phyloP scores from a whole-genome alignment of 2,797 vertebrate genomes.

The Momotus momota region DNA sequence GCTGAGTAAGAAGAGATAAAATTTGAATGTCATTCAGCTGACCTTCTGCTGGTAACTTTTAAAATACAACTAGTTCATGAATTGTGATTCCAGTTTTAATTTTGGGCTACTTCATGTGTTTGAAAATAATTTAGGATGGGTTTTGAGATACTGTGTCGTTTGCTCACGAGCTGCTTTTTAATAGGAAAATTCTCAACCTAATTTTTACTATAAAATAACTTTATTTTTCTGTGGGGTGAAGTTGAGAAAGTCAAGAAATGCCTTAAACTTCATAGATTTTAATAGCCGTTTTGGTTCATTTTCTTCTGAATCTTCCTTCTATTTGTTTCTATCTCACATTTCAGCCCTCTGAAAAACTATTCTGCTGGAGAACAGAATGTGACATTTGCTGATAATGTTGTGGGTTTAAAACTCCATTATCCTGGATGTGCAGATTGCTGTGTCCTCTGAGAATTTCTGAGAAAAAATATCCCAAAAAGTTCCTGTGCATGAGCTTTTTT shows the following conservation, averaged over 20 bases:
- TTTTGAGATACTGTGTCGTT: not conserved
- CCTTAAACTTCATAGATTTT: not conserved
- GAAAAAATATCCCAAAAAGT: not conserved
- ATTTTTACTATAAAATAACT: not conserved
- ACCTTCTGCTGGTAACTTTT: not conserved
- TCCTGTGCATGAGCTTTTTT: not conserved
- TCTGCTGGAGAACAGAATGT: not conserved
- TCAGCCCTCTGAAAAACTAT: not conserved
- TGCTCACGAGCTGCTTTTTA: not conserved
- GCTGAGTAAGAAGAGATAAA: not conserved
- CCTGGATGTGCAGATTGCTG: not conserved
- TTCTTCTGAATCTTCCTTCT: not conserved
- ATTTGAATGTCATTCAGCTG: not conserved
- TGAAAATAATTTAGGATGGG: not conserved
- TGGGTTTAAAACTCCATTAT: constrained; percentile 4
- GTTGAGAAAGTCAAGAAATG: not conserved
- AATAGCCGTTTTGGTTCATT: not conserved
- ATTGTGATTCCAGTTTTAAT: not conserved
- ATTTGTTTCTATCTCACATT: not conserved
- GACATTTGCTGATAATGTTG: not conserved
- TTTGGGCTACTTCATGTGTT: not conserved
- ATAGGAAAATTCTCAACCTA: not conserved
- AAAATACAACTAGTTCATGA: not conserved
- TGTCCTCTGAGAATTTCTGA: not conserved
- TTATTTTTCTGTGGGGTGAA: not conserved